Conservation (phyloP, 1,140 invertebrate species). For the Pachyrhynchus sulphureomaculatus region DNA sequence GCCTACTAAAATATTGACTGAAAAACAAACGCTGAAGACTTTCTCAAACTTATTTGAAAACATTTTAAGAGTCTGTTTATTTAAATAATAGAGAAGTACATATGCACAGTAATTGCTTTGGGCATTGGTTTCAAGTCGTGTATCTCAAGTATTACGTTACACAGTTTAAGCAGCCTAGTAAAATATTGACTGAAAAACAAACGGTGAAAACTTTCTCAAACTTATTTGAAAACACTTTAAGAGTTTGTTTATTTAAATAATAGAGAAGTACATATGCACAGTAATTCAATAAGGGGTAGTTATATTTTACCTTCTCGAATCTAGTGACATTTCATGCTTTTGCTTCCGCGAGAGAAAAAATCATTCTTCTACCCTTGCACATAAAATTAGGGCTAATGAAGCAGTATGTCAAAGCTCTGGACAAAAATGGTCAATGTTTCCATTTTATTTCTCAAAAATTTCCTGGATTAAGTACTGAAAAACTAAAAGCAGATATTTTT, state of each 20-base stretch:
- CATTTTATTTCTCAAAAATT: too few species aligned
- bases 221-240: constrained; percentile 49
- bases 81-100: constrained; percentile 50
- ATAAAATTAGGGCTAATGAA: too few species aligned
- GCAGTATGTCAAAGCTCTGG: too few species aligned
- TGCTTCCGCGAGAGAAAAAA: too few species aligned
- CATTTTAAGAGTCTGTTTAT: constrained; percentile 49
- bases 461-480: too few species aligned
- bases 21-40: constrained; percentile 39
- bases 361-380: too few species aligned
- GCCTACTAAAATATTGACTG: constrained; percentile 39
- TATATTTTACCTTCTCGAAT: constrained; percentile 44
- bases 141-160: constrained; percentile 31
- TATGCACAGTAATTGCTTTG: constrained; percentile 46
- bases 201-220: constrained; percentile 38
- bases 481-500: too few species aligned
- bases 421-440: too few species aligned
- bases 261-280: constrained; percentile 46
- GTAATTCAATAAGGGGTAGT: constrained; percentile 46
- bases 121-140: constrained; percentile 14
- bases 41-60: constrained; percentile 47
- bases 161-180: constrained; percentile 22
- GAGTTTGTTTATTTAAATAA: constrained; percentile 50
- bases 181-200: constrained; percentile 43
- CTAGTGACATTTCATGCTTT: constrained; percentile 44